These are phyloP conservation scores for Parthenolecanium corni DNA, from an alignment of 2,888 invertebrate species.

Conservation along the genomic window DNA sequence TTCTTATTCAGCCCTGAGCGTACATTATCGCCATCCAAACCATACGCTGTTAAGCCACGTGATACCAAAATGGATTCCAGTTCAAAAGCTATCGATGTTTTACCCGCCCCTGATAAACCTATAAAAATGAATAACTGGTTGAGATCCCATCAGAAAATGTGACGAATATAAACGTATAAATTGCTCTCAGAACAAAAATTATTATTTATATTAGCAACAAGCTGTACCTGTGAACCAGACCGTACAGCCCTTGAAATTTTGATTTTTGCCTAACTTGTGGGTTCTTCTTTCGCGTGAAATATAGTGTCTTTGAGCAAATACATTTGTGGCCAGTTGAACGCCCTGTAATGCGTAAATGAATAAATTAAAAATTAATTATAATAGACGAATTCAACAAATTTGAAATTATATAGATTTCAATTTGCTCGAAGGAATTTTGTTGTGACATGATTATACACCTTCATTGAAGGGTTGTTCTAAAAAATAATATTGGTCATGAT, in stretches of 20 bases:
- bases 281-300: slow-evolving; percentile 87
- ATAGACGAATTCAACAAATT: no score
- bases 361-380: no score
- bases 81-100: slow-evolving; percentile 94
- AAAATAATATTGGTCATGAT: no score
- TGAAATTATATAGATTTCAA: no score
- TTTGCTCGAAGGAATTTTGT: no score
- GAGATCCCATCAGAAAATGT: not conserved
- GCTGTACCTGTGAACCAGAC: slow-evolving; percentile 82
- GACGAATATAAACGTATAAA: not conserved
- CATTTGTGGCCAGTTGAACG: slow-evolving; percentile 79
- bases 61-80: slow-evolving; percentile 86
- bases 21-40: slow-evolving; percentile 95
- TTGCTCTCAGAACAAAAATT: not conserved
- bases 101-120: slow-evolving; percentile 79
- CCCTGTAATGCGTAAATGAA: slow-evolving; percentile 30
- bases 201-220: not conserved
- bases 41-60: slow-evolving; percentile 85
- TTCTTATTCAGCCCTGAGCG: slow-evolving; percentile 92
- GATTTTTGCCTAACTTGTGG: slow-evolving; percentile 70
- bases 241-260: slow-evolving; percentile 87
- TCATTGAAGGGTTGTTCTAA: no score
- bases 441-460: no score
- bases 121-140: not conserved
- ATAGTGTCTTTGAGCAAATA: slow-evolving; percentile 89